Conservation (phyloP, 2,113 vertebrate species). For the Capricornis sumatraensis region DNA sequence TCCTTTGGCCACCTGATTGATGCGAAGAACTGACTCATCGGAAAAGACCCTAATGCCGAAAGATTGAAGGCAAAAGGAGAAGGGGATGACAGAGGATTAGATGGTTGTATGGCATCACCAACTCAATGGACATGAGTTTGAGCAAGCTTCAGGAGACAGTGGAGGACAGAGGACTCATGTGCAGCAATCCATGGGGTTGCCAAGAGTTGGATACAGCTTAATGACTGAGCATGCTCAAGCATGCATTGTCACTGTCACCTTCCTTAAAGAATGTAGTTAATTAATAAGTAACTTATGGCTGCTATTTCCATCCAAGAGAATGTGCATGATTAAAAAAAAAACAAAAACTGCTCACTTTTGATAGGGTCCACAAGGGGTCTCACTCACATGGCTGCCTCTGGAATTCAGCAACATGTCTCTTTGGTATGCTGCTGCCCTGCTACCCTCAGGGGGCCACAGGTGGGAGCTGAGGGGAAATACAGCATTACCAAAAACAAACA, state of each 20-base stretch:
- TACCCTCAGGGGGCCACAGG: background rate
- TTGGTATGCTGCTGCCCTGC: background rate
- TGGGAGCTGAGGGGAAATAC: background rate
- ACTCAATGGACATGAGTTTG: background rate
- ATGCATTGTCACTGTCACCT: background rate
- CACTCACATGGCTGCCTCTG: background rate
- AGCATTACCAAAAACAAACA: background rate
- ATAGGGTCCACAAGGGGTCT: background rate
- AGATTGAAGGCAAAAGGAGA: background rate
- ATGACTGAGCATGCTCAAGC: background rate
- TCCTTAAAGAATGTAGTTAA: background rate
- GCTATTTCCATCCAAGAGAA: background rate
- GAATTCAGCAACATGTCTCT: background rate
- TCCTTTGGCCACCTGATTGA: background rate
- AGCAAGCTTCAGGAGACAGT: background rate
- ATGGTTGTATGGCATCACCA: background rate
- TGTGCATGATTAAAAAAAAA: background rate
- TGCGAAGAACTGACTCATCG: background rate
- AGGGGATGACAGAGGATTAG: background rate
- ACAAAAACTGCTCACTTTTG: background rate
- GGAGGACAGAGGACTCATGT: background rate
- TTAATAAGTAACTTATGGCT: background rate
- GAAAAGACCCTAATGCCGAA: background rate
- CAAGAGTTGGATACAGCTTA: background rate
- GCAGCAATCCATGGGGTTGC: background rate